Percentiles rank a stretch among this genome's conserved stretches.
Evolutionary conservation across 2,113 vertebrate species (phyloP).

Genomic region (Pantherophis guttatus): DNA sequence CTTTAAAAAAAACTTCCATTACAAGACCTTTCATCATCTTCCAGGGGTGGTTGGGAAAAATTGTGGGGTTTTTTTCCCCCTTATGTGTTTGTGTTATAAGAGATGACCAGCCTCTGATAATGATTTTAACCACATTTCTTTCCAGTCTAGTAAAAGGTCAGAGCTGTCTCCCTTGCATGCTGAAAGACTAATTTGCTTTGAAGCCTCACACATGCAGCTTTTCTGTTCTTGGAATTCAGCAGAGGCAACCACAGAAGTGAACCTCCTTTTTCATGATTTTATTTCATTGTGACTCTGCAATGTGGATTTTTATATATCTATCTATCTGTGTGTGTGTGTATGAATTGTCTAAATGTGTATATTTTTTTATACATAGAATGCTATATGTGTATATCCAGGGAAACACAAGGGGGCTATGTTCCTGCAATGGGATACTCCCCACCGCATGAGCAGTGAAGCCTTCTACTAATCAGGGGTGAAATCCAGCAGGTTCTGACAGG

Average conservation of each 20-base stretch:
- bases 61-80: slow-evolving; percentile 19
- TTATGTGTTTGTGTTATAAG: slow-evolving; percentile 34
- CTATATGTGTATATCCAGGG: not conserved
- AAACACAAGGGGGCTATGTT: not conserved
- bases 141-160: slow-evolving; percentile 54
- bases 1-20: not conserved
- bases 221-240: slow-evolving; percentile 50
- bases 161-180: slow-evolving; percentile 46
- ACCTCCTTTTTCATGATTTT: slow-evolving; percentile 49
- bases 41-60: slow-evolving; percentile 29
- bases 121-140: slow-evolving; percentile 50
- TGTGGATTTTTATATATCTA: not conserved
- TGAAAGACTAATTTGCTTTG: slow-evolving; percentile 61
- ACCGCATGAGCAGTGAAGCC: not conserved
- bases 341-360: not conserved
- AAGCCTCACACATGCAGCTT: slow-evolving; percentile 36
- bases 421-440: not conserved
- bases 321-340: not conserved
- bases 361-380: not conserved
- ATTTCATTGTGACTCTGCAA: slow-evolving; percentile 32
- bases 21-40: slow-evolving; percentile 18
- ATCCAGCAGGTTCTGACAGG: too few relatives aligned
- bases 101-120: slow-evolving; percentile 15
- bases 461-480: not conserved
- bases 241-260: not conserved